These are phyloP conservation scores for Acleris cristana DNA, from an alignment of 2,888 invertebrate genomes.

Conservation along the genomic window DNA sequence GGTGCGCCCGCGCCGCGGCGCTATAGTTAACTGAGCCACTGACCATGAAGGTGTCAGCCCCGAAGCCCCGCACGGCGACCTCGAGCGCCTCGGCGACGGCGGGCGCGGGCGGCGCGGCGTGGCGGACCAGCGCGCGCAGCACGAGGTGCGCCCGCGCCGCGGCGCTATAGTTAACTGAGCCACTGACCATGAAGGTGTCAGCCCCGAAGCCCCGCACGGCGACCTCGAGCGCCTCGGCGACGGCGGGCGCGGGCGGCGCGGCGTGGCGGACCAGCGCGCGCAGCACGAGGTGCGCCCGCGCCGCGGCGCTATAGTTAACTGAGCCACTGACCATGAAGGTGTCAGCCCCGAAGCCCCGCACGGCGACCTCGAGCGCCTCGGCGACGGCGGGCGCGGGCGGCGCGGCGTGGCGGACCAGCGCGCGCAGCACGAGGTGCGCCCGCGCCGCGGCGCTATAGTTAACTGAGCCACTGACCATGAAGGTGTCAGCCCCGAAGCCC, in stretches of 20 bases:
- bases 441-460: conserved; percentile 68
- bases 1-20: conserved; percentile 85
- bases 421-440: conserved; percentile 92
- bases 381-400: conserved; percentile 84
- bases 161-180: too few relatives aligned
- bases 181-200: conserved; percentile 90
- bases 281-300: conserved; percentile 91
- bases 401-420: conserved; percentile 90
- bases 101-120: conserved; percentile 83
- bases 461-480: conserved; percentile 94
- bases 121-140: conserved; percentile 90
- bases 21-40: too few relatives aligned
- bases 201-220: conserved; percentile 90
- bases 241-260: conserved; percentile 81
- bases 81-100: conserved; percentile 88
- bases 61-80: conserved; percentile 89
- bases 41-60: conserved; percentile 90
- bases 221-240: conserved; percentile 87
- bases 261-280: conserved; percentile 91
- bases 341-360: conserved; percentile 88
- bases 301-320: too few relatives aligned
- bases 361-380: conserved; percentile 87
- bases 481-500: conserved; percentile 89
- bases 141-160: conserved; percentile 89
- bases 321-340: conserved; percentile 93